phyloP scores from a whole-genome alignment of 2,113 vertebrate genomes.

The Cromileptes altivelis region DNA sequence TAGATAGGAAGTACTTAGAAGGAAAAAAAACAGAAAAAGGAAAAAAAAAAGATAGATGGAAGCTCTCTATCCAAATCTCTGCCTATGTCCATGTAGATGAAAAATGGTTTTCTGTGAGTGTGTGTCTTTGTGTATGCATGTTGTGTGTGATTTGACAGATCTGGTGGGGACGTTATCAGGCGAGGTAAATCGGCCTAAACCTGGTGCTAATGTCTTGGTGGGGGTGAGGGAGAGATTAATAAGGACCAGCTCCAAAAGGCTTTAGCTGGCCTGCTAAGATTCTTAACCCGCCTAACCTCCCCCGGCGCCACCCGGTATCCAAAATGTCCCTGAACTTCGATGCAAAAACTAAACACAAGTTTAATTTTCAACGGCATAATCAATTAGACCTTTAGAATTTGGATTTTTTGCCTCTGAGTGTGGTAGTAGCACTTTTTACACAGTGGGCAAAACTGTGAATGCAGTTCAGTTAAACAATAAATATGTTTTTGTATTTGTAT shows the following conservation, averaged over 20 bases:
- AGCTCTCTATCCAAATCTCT: background rate
- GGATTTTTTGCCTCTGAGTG: constrained; percentile 10
- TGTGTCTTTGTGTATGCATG: constrained; percentile 71
- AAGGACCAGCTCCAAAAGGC: constrained; percentile 91
- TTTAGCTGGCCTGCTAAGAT: constrained; percentile 92
- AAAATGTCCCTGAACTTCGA: constrained; percentile 85
- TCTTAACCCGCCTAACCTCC: constrained; percentile 94
- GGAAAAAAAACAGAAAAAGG: background rate
- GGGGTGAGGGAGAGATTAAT: constrained; percentile 95
- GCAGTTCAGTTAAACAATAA: background rate
- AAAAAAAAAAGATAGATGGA: background rate
- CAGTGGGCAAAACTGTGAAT: background rate
- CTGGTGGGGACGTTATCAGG: constrained; percentile 83
- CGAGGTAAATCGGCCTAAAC: constrained; percentile 92
- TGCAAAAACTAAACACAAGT: constrained; percentile 70
- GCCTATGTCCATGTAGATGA: constrained; percentile 17
- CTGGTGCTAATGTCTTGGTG: constrained; percentile 92
- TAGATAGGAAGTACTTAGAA: background rate
- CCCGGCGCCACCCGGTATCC: constrained; percentile 82
- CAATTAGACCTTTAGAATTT: constrained; percentile 36
- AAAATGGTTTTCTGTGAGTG: constrained; percentile 26
- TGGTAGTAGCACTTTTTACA: background rate
- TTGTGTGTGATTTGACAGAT: constrained; percentile 80
- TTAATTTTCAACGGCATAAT: constrained; percentile 58
- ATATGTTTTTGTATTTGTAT: background rate